Conservation (phyloP, 1,140 invertebrate genomes). For the Lepidurus apus region DNA sequence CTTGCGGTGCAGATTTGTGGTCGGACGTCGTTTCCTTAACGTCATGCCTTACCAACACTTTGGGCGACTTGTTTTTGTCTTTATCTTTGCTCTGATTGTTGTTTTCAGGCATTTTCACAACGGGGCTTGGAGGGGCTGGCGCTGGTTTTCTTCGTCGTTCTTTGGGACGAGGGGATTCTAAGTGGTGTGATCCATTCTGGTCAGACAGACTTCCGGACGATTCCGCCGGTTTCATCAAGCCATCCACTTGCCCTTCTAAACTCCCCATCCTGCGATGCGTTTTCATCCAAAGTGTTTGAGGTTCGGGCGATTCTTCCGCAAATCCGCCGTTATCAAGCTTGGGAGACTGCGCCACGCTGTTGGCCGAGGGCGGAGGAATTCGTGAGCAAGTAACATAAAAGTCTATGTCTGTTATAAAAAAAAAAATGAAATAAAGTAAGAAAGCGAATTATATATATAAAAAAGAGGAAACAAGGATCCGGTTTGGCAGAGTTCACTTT, state of each 20-base stretch:
- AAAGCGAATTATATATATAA: not conserved
- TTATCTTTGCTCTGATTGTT: conserved; percentile 29
- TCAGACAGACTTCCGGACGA: not conserved
- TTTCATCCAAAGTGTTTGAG: not conserved
- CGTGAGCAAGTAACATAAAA: conserved; percentile 39
- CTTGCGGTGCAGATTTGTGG: conserved; percentile 28
- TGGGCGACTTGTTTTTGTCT: conserved; percentile 35
- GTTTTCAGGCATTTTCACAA: not conserved
- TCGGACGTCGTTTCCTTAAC: conserved; percentile 34
- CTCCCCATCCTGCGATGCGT: conserved; percentile 32
- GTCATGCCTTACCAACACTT: conserved; percentile 33
- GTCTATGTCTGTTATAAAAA: conserved; percentile 38
- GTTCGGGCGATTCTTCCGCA: not conserved
- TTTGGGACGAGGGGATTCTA: conserved; percentile 29
- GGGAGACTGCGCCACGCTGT: not conserved
- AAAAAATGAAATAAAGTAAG: not conserved
- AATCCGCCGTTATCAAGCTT: conserved; percentile 29
- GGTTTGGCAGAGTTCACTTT: not conserved
- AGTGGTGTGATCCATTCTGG: conserved; percentile 21
- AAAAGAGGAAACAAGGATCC: not conserved
- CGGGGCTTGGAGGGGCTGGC: conserved; percentile 39
- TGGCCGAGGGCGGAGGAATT: conserved; percentile 23
- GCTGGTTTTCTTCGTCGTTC: conserved; percentile 42
- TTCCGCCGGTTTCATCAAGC: not conserved
- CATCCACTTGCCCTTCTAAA: conserved; percentile 25